phyloP scores from a whole-genome alignment of 2,113 vertebrate species.

The Ophthalmolycus amberensis region DNA sequence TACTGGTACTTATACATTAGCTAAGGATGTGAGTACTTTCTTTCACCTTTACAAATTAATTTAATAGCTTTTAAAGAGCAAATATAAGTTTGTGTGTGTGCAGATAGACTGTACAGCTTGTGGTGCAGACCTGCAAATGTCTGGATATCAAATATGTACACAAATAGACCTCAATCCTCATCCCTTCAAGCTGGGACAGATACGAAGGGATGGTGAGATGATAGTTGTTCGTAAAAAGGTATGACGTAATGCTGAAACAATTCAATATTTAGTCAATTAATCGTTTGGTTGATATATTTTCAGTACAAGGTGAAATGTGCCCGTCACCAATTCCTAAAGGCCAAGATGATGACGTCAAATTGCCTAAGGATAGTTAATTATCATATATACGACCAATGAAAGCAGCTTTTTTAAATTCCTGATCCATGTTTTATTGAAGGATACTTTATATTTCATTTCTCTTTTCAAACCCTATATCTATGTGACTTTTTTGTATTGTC shows the following conservation, averaged over 20 bases:
- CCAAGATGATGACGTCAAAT: background rate
- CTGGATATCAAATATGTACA: conserved; percentile 11
- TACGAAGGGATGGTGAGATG: background rate
- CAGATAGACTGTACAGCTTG: background rate
- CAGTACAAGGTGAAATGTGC: background rate
- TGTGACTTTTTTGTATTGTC: background rate
- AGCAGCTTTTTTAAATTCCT: background rate
- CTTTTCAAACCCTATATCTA: background rate
- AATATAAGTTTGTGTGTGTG: conserved; percentile 1
- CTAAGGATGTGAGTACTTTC: background rate
- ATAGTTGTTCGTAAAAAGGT: background rate
- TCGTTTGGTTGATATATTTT: background rate
- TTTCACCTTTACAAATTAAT: background rate
- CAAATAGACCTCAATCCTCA: conserved; percentile 4
- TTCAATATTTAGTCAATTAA: background rate
- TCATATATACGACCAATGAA: background rate
- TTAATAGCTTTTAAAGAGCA: background rate
- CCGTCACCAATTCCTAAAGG: background rate
- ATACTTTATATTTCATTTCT: background rate
- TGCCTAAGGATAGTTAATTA: background rate
- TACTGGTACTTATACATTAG: background rate
- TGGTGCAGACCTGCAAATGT: background rate
- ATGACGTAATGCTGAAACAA: background rate
- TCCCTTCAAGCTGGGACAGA: background rate
- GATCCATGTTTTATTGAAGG: too few species aligned